phyloP scores from a whole-genome alignment of 2,797 vertebrate species.

The Rhynchonycteris naso region DNA sequence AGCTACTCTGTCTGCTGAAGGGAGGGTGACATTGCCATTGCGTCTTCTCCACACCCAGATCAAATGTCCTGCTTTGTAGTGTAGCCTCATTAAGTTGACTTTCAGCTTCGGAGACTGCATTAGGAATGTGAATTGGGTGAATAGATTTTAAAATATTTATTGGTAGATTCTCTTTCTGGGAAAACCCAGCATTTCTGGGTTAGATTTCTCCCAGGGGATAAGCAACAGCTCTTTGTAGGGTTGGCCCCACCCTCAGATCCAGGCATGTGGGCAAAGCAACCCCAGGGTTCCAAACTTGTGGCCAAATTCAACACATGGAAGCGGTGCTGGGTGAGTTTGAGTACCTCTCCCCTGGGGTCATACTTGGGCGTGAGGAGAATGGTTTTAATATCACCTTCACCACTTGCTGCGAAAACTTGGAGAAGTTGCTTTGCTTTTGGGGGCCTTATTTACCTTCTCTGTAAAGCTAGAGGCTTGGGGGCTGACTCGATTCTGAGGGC shows the following conservation, averaged over 20 bases:
- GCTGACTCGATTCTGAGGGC: not conserved
- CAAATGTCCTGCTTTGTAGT: not conserved
- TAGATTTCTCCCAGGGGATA: not conserved
- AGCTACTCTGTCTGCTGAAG: not conserved
- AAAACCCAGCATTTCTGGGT: not conserved
- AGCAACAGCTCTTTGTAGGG: not conserved
- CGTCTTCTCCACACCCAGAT: not conserved
- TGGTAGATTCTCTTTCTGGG: not conserved
- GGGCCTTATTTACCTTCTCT: not conserved
- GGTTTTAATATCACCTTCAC: not conserved
- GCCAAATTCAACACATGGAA: not conserved
- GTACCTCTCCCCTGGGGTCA: not conserved
- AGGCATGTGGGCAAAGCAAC: not conserved
- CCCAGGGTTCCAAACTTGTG: not conserved
- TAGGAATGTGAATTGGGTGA: not conserved
- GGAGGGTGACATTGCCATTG: rapidly evolving
- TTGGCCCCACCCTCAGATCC: not conserved
- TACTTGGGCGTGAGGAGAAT: not conserved
- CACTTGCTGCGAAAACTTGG: not conserved
- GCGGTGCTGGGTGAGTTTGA: not conserved
- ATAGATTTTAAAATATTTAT: constrained; percentile 31
- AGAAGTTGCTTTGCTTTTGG: not conserved
- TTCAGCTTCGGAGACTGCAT: constrained; percentile 21
- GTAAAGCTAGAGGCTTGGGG: not conserved
- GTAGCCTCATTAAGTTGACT: not conserved